These are phyloP conservation scores for Brachionus plicatilis DNA, from an alignment of 1,140 invertebrate species.

Conservation along the genomic window DNA sequence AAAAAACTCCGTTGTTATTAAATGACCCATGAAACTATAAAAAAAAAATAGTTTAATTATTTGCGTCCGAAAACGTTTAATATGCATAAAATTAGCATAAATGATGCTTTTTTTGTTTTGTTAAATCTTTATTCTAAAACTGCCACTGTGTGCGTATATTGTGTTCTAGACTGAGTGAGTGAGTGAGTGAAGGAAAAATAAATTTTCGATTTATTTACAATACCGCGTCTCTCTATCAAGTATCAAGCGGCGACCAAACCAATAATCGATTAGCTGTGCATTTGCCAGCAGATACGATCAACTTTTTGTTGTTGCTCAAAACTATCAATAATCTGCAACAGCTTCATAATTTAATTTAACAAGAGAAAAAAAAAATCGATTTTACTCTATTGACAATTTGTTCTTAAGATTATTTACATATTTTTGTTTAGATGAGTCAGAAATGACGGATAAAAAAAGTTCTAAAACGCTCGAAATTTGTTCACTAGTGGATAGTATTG, in stretches of 20 bases:
- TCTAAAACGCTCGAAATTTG: not conserved
- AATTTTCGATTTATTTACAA: not conserved
- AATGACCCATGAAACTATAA: not conserved
- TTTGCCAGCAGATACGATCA: not conserved
- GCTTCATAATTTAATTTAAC: not conserved
- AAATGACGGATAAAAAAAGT: not conserved
- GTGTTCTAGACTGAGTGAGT: not conserved
- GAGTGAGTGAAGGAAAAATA: not conserved
- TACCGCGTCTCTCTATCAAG: not conserved
- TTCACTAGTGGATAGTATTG: not conserved
- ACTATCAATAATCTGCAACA: not conserved
- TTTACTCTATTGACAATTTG: not conserved
- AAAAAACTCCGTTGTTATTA: not conserved
- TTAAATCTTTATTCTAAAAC: not conserved
- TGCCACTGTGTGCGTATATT: not conserved
- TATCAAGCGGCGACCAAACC: not conserved
- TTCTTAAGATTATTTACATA: not conserved
- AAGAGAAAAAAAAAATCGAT: conserved; percentile 10
- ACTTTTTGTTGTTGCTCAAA: not conserved
- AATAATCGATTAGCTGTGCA: not conserved
- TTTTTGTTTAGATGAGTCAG: conserved; percentile 12
- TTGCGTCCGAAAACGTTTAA: not conserved
- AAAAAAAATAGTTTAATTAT: not conserved
- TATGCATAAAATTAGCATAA: not conserved
- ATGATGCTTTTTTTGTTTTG: not conserved